Evolutionary conservation across 2,113 vertebrate species (phyloP), one percentile per base, ranked within the genome.

Genomic region (Festucalex cinctus): DNA sequence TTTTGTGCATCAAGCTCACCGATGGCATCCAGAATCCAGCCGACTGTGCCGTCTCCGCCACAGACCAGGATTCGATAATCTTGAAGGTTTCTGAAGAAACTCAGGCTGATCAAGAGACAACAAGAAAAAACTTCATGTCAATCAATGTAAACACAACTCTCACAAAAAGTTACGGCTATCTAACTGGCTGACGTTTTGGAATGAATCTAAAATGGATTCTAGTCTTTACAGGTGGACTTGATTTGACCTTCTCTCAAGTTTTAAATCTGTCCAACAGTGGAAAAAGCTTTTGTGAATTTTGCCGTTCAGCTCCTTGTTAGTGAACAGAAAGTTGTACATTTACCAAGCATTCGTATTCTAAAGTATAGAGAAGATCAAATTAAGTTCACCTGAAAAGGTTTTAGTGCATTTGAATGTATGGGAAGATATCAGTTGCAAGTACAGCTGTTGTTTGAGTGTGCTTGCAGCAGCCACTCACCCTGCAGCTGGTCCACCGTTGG

Each of bases 11-110:
- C 7, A 14, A 8, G 19, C 85, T 79, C 66, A 97, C 95, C 95
- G 67, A 97, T 95, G 51, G 92, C 93, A 51, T 98, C 95, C 9
- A 97, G 89, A 70, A 98, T 95, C 95, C 96, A 96, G 77, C 96
- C 96, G 35, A 97, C 96, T 1, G 95, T 97, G 71, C 96, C 96
- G 1, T 97, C 96, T 24, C 96, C 96, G 0, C 96, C 96, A 22
- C 96, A 96, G 39, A 96, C 95, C 89, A 98, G 75, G 79, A 98
- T 91, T 69, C 94, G 91, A 79, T 88, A 94, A 41, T 94, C 73
- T 37, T 92, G 82, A 61, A 96, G 89, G 7, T 92, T 85, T 75
- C 85, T 91, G 90, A 98, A 98, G 85, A 98, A 95, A 77, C 82
- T 92, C 61, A 98, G 90, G 51, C 96, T 98, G 82, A n/a, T 35